Evolutionary conservation across 2,113 vertebrate genomes (phyloP).

Genomic region (Archilochus colubris): DNA sequence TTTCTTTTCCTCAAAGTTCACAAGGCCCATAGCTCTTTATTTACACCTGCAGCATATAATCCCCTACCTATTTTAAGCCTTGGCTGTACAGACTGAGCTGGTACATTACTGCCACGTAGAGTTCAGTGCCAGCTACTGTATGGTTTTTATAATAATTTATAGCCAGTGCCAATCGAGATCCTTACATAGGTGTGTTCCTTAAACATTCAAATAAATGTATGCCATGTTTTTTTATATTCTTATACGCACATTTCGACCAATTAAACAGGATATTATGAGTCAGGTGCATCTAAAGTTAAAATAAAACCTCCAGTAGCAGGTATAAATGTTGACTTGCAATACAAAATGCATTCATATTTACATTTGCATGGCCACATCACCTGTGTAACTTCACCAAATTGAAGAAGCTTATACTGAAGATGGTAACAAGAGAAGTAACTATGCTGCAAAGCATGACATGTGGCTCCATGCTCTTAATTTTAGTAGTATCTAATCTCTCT

Average conservation of each 20-base stretch:
- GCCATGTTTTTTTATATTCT: neutral
- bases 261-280: neutral
- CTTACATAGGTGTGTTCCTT: neutral
- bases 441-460: slow-evolving; percentile 42
- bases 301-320: neutral
- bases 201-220: neutral
- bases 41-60: slow-evolving; percentile 17
- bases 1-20: neutral
- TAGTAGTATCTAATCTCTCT: slow-evolving; percentile 60
- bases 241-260: neutral
- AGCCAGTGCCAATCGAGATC: neutral
- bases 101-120: slow-evolving; percentile 27
- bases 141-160: neutral
- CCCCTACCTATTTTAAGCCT: slow-evolving; percentile 19
- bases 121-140: slow-evolving; percentile 44
- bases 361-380: neutral
- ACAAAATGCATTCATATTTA: neutral
- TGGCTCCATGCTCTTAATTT: slow-evolving; percentile 47
- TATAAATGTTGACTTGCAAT: neutral
- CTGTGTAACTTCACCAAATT: neutral
- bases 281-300: neutral
- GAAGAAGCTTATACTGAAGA: slow-evolving; percentile 19
- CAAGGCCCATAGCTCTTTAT: neutral
- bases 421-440: slow-evolving; percentile 64
- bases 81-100: neutral